Percentiles rank a stretch among this genome's conserved stretches.
phyloP scores from a whole-genome alignment of 1,140 invertebrate species.

The Dendrolimus kikuchii region DNA sequence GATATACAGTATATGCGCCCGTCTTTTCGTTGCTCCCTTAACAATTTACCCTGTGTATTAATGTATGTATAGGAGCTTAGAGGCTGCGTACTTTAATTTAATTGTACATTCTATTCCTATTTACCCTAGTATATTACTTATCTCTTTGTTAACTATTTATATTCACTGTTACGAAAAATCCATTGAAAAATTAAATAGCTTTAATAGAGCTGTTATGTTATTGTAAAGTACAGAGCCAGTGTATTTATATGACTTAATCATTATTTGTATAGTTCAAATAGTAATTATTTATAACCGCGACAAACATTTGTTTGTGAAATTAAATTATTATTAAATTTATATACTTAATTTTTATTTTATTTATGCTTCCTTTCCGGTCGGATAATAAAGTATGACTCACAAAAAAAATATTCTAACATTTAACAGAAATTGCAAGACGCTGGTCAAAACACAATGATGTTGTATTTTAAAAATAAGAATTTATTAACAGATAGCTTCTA shows the following conservation, averaged over 20 bases:
- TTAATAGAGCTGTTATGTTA: constrained; percentile 65
- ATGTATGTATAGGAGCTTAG: constrained; percentile 5
- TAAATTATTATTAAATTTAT: constrained; percentile 66
- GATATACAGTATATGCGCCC: neutral
- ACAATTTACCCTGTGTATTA: too few relatives aligned
- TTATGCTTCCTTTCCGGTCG: neutral
- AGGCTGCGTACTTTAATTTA: constrained; percentile 36
- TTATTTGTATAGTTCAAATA: constrained; percentile 70
- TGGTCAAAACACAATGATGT: too few relatives aligned
- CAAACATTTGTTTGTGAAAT: constrained; percentile 66
- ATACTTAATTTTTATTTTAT: constrained; percentile 20
- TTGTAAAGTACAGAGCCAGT: constrained; percentile 67
- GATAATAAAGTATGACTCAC: too few relatives aligned
- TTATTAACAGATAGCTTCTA: too few relatives aligned
- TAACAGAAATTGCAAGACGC: too few relatives aligned
- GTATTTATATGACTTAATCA: constrained; percentile 65
- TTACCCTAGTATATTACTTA: constrained; percentile 53
- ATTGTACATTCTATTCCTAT: constrained; percentile 54
- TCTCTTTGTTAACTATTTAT: constrained; percentile 70
- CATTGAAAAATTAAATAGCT: constrained; percentile 61
- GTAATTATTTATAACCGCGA: constrained; percentile 54
- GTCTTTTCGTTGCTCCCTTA: too few relatives aligned
- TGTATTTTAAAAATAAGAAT: too few relatives aligned
- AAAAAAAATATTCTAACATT: too few relatives aligned
- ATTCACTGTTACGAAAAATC: constrained; percentile 58